Base-by-base conservation (phyloP, 2,113 vertebrate species). In the Mirza zaza region DNA sequence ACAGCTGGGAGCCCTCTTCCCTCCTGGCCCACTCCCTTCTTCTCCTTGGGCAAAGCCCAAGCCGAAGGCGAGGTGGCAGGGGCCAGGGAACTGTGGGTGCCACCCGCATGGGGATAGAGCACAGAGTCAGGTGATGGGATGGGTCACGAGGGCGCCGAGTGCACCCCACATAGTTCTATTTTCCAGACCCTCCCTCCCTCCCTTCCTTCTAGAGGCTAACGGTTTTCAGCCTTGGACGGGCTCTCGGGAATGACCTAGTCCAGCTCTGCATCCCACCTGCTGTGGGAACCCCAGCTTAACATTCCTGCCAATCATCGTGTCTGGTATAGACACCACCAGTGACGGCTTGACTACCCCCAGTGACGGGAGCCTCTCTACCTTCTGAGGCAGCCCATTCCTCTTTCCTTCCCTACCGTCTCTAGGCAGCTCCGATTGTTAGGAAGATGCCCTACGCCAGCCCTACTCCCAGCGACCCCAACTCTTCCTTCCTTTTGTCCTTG, bases 41-140 rank as follows among this genome's bases (percentile, higher is more conserved):
- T 59, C 27, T 84, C 61, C 32, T 39, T 57, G 55, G 34, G 55
- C 82, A 67, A 96, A 57, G 59, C 39, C 39, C 59, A 67, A 11
- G 27, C 57, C 59, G 3, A 21, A 80, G 29, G 3, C 4, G 3
- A 34, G 12, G 10, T 2, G 0, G 29, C 3, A 3, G 17, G 17
- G 13, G 23, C 36, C 50, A 57, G 5, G 29, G 23, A 45, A n/a
- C 59, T n/a, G 17, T 0, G 20, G 68, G 8, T 3, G 7, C 39
- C 29, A 13, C 9, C 34, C 17, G 14, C 15, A 0, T 6, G 4
- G 27, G 34, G 52, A 3, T 2, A 34, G 65, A 57, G 18, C 2
- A 12, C 7, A 2, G 55, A 32, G 27, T 34, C 59, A 8, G 21
- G 21, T 27, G 20, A 57, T 2, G 21, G 21, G 32, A 0, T 36